These are phyloP conservation scores for Hirundo rustica DNA, from an alignment of 2,797 vertebrate genomes.

Conservation along the genomic window DNA sequence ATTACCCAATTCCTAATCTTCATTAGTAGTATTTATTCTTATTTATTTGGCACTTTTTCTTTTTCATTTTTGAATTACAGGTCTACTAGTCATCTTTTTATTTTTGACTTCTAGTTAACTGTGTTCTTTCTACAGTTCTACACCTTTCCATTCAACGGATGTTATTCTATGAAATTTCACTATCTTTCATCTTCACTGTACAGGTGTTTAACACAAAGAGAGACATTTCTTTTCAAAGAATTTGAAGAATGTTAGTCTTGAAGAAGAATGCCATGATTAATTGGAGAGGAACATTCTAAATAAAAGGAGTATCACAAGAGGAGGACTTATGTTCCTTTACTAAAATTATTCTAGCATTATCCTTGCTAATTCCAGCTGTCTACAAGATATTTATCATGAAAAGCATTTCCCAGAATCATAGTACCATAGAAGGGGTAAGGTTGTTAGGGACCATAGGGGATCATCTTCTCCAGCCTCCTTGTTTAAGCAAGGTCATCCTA, in stretches of 20 bases:
- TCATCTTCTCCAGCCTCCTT: neutral
- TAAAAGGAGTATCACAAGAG: neutral
- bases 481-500: neutral
- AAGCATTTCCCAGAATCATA: neutral
- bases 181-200: conserved; percentile 18
- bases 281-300: neutral
- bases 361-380: neutral
- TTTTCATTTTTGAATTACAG: neutral
- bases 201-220: conserved; percentile 6
- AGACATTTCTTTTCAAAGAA: neutral
- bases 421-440: neutral
- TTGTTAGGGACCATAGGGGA: neutral
- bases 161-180: neutral
- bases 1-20: neutral
- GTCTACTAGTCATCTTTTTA: neutral
- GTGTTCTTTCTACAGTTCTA: neutral
- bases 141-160: neutral
- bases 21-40: neutral
- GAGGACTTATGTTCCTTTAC: neutral
- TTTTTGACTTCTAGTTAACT: neutral
- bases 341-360: neutral
- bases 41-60: neutral
- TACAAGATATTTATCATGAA: neutral
- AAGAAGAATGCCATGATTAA: neutral
- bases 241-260: neutral